Conservation (phyloP, 1,140 invertebrate genomes). For the Sinonovacula constricta region DNA sequence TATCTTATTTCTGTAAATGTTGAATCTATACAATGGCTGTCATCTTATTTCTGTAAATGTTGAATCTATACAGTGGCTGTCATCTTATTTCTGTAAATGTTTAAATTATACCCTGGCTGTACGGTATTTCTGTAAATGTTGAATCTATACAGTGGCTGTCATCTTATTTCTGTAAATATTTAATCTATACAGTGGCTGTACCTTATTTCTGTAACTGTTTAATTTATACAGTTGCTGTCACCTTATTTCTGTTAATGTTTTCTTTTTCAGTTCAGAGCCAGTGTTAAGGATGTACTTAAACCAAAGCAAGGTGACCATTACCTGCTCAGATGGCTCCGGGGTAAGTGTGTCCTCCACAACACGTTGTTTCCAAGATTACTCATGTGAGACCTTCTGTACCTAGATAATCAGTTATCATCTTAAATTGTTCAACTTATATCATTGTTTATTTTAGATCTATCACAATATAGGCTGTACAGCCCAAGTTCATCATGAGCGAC, state of each 20-base stretch:
- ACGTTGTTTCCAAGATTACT: no score
- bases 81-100: neutral
- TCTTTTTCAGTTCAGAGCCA: conserved; percentile 62
- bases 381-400: no score
- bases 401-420: no score
- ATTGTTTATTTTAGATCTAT: no score
- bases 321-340: conserved; percentile 88
- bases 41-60: no score
- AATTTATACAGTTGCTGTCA: neutral
- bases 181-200: neutral
- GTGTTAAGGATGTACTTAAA: conserved; percentile 64
- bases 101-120: neutral
- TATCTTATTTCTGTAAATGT: no score
- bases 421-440: no score
- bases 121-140: neutral
- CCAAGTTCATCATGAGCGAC: no score
- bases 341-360: no score
- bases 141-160: neutral
- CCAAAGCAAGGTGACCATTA: conserved; percentile 85
- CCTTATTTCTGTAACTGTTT: neutral
- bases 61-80: no score
- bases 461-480: no score
- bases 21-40: no score
- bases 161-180: conserved; percentile 6
- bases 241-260: conserved; percentile 11